Evolutionary conservation across 2,113 vertebrate species (phyloP).

Genomic region (Cyprinodon brontotheroides): DNA sequence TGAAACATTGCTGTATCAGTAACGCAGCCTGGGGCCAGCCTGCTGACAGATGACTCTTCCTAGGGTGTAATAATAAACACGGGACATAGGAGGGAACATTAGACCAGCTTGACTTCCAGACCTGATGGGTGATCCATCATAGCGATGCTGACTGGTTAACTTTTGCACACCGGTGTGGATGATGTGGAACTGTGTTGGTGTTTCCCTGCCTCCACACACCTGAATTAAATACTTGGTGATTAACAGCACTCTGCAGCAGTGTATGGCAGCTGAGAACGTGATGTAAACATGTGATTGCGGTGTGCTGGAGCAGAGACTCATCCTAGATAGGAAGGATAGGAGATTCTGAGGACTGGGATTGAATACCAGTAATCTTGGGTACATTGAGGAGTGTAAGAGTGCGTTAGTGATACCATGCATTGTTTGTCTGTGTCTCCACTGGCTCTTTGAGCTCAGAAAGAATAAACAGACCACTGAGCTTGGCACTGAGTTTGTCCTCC

Average conservation of each 20-base stretch:
- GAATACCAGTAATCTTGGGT: too few species aligned
- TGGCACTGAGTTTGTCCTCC: slow-evolving; percentile 68
- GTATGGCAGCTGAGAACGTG: too few species aligned
- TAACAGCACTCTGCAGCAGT: too few species aligned
- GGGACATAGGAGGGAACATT: slow-evolving; percentile 48
- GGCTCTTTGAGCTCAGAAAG: slow-evolving; percentile 56
- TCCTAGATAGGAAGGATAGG: too few species aligned
- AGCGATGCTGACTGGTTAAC: slow-evolving; percentile 53
- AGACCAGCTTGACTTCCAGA: slow-evolving; percentile 55
- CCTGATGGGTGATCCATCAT: slow-evolving; percentile 63
- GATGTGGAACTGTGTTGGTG: slow-evolving; percentile 20
- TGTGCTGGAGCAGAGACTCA: too few species aligned
- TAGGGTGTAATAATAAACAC: slow-evolving; percentile 64
- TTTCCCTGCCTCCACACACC: too few species aligned
- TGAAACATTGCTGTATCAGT: slow-evolving; percentile 19
- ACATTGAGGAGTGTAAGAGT: slow-evolving; percentile 19
- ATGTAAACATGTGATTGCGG: too few species aligned
- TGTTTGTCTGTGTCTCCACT: slow-evolving; percentile 60
- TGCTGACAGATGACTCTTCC: slow-evolving; percentile 58
- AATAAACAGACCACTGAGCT: slow-evolving; percentile 69
- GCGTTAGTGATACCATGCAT: slow-evolving; percentile 41
- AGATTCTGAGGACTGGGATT: too few species aligned
- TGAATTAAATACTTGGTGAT: too few species aligned
- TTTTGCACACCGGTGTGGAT: slow-evolving; percentile 36
- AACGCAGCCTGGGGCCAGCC: slow-evolving; percentile 21